These are phyloP conservation scores for Drosophila birchii DNA, from an alignment of 2,888 invertebrate genomes.

Conservation along the genomic window DNA sequence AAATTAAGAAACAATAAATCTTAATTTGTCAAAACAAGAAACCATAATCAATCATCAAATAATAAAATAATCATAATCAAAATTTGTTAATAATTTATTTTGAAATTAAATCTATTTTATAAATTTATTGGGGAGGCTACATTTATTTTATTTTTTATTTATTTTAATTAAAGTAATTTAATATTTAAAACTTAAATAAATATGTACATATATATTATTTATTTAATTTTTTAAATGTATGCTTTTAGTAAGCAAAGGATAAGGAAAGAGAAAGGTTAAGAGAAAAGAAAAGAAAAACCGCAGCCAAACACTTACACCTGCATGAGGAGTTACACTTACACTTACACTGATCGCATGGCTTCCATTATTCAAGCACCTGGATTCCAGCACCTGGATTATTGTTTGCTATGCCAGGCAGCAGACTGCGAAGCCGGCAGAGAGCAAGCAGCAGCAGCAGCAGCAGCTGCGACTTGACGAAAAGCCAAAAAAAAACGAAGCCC, in stretches of 20 bases:
- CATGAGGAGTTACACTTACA: not conserved
- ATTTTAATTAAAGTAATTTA: not conserved
- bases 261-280: not conserved
- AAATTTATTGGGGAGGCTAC: not conserved
- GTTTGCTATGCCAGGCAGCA: constrained; percentile 45
- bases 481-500: constrained; percentile 49
- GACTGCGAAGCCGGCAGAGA: not conserved
- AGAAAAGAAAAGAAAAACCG: not conserved
- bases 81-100: too few species aligned
- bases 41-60: too few species aligned
- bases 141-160: not conserved
- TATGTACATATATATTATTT: not conserved
- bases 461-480: constrained; percentile 54
- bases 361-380: constrained; percentile 19
- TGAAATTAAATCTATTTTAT: not conserved
- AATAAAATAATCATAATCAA: too few species aligned
- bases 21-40: too few species aligned
- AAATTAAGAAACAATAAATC: too few species aligned
- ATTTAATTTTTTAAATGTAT: not conserved
- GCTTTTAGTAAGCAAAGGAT: not conserved
- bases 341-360: constrained; percentile 12
- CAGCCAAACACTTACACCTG: not conserved
- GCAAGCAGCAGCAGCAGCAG: constrained; percentile 14
- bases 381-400: constrained; percentile 23
- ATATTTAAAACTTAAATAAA: too few species aligned